Percentiles rank a stretch among this genome's conserved stretches.
These are phyloP conservation scores for Caenorhabditis sp. DNA, from an alignment of 2,888 invertebrate genomes.

Conservation along the genomic window DNA sequence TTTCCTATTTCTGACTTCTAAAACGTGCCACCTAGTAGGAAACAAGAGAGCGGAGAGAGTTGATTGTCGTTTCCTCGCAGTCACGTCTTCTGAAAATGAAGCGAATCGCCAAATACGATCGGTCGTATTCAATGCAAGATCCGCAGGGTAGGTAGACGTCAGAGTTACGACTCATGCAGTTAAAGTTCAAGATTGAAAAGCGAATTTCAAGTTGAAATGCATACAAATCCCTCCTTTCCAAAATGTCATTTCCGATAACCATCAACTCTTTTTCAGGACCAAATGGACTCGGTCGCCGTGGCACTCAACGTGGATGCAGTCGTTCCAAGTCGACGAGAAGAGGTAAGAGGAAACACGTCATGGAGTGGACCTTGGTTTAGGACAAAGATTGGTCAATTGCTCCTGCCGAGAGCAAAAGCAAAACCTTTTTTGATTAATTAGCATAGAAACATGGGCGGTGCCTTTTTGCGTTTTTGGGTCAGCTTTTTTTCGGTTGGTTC, in stretches of 20 bases:
- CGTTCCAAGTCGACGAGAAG: slow-evolving; percentile 68
- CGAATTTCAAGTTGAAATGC: too few species aligned
- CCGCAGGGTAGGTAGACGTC: slow-evolving; percentile 21
- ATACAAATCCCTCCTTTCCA: too few species aligned
- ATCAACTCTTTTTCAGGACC: slow-evolving; percentile 50
- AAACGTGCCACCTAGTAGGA: too few species aligned
- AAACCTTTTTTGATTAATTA: slow-evolving; percentile 54
- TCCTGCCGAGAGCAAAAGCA: slow-evolving; percentile 34
- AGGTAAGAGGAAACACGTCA: slow-evolving; percentile 59
- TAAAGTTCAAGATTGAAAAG: too few species aligned
- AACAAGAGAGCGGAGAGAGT: slow-evolving; percentile 5
- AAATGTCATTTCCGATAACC: background rate
- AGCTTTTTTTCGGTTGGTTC: too few species aligned
- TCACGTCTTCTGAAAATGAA: slow-evolving; percentile 22
- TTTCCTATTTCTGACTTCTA: too few species aligned
- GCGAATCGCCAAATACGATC: slow-evolving; percentile 62
- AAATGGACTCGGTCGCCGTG: slow-evolving; percentile 62
- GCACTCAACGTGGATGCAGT: slow-evolving; percentile 65
- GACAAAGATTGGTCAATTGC: slow-evolving; percentile 46
- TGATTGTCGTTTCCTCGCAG: background rate
- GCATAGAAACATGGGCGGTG: slow-evolving; percentile 39
- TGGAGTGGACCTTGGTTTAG: slow-evolving; percentile 5
- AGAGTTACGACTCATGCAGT: too few species aligned
- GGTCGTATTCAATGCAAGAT: slow-evolving; percentile 66
- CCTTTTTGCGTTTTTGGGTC: background rate